Conservation (phyloP, 2,888 invertebrate species). For the Pegoplata infirma region DNA sequence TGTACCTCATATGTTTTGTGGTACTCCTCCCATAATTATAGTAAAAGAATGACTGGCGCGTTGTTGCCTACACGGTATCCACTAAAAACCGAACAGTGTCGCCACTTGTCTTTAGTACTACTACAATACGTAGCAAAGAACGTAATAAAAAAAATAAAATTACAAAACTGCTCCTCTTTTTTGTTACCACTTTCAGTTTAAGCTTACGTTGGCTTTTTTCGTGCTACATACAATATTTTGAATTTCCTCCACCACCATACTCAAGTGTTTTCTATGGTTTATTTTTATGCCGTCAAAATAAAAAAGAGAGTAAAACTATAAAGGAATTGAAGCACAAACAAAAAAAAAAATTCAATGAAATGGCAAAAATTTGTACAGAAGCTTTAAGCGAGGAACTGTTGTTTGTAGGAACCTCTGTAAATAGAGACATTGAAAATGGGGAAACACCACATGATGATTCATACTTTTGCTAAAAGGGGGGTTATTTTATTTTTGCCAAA, state of each 20-base stretch:
- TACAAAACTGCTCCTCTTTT: slow-evolving; percentile 34
- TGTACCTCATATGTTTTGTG: not conserved
- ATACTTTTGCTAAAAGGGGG: slow-evolving; percentile 49
- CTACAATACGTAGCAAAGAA: slow-evolving; percentile 26
- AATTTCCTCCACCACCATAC: slow-evolving; percentile 3
- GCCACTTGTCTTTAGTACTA: slow-evolving; percentile 57
- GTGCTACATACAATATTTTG: not conserved
- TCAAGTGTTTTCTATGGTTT: not conserved
- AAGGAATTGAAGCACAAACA: not conserved
- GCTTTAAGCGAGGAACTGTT: slow-evolving; percentile 3
- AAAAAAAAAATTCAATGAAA: slow-evolving; percentile 25
- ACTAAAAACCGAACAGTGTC: slow-evolving; percentile 52
- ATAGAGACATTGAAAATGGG: slow-evolving; percentile 11
- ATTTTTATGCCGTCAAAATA: slow-evolving; percentile 23
- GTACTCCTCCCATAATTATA: not conserved
- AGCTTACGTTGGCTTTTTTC: slow-evolving; percentile 45
- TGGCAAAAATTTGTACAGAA: slow-evolving; percentile 25
- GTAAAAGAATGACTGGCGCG: not conserved
- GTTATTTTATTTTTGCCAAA: slow-evolving; percentile 2
- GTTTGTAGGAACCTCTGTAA: slow-evolving; percentile 30
- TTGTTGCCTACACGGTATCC: slow-evolving; percentile 36
- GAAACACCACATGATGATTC: slow-evolving; percentile 55
- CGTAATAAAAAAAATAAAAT: slow-evolving; percentile 47
- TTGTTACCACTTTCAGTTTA: slow-evolving; percentile 12
- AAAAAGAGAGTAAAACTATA: slow-evolving; percentile 13